These are phyloP conservation scores for Festucalex cinctus DNA, from an alignment of 2,113 vertebrate genomes.

Conservation along the genomic window DNA sequence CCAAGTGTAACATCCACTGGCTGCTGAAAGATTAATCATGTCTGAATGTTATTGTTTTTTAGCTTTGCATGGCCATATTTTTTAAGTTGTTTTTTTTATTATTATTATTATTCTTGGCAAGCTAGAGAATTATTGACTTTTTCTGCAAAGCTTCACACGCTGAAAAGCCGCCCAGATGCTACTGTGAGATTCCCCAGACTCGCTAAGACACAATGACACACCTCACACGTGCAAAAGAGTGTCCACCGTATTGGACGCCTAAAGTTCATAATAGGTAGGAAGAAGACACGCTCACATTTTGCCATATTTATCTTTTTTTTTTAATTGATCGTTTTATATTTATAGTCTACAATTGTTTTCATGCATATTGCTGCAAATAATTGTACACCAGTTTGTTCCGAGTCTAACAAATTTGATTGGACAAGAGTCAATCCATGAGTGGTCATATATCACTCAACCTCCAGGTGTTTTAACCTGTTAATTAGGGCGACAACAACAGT, in stretches of 20 bases:
- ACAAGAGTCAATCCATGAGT: too few species aligned
- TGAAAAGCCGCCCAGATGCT: constrained; percentile 48
- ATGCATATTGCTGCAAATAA: too few species aligned
- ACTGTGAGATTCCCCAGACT: constrained; percentile 59
- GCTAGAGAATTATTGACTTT: constrained; percentile 50
- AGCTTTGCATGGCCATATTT: not conserved
- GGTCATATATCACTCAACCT: too few species aligned
- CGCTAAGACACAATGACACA: constrained; percentile 22
- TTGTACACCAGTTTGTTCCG: too few species aligned
- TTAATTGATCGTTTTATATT: not conserved
- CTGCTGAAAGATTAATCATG: constrained; percentile 50
- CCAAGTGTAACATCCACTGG: constrained; percentile 21
- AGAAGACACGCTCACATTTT: not conserved
- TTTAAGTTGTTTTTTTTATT: constrained; percentile 8
- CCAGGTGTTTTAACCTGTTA: too few species aligned
- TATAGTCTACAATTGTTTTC: too few species aligned
- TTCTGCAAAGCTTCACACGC: constrained; percentile 54
- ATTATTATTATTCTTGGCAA: constrained; percentile 48
- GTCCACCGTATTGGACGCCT: constrained; percentile 15
- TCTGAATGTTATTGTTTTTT: constrained; percentile 46
- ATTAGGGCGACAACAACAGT: too few species aligned
- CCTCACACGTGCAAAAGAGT: constrained; percentile 21
- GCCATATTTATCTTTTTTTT: not conserved
- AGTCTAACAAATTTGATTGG: too few species aligned
- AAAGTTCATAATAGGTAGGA: not conserved